Evolutionary conservation across 92 coral and sea anemone species (phyloP).

Genomic region (Phenganax marumi): DNA sequence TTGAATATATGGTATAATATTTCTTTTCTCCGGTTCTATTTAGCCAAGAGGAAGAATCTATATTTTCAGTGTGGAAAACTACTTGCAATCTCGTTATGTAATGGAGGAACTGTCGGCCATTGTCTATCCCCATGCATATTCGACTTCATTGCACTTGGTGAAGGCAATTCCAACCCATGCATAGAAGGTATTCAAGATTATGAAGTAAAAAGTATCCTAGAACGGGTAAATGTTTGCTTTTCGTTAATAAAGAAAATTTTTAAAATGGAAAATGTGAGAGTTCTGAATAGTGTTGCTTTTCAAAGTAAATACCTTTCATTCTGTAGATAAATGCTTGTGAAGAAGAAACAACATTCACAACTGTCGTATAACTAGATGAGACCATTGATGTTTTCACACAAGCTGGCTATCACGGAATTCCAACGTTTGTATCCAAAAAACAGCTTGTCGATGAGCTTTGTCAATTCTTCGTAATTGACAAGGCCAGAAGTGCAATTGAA

Average conservation of each 20-base stretch:
- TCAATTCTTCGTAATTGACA: constrained; percentile 26
- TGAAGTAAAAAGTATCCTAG: background rate
- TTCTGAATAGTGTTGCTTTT: background rate
- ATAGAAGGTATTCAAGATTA: background rate
- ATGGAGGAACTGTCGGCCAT: background rate
- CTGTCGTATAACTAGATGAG: background rate
- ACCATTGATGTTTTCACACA: constrained; percentile 29
- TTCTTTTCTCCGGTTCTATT: too few relatives aligned
- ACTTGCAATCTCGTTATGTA: background rate
- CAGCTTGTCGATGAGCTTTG: background rate
- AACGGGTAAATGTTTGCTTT: background rate
- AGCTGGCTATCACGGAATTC: constrained; percentile 29
- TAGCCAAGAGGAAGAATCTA: too few relatives aligned
- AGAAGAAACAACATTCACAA: background rate
- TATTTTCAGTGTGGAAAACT: too few relatives aligned
- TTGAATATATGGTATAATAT: too few relatives aligned
- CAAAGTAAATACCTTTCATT: background rate
- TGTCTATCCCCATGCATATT: background rate
- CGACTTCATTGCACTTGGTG: constrained; percentile 2
- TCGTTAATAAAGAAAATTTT: background rate
- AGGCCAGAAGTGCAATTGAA: background rate
- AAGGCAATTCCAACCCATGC: background rate
- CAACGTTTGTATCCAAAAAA: constrained; percentile 5
- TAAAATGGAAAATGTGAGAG: background rate
- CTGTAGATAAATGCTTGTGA: background rate